These are phyloP conservation scores for Sciurus vulgaris DNA, from an alignment of 2,797 vertebrate species.

Conservation along the genomic window DNA sequence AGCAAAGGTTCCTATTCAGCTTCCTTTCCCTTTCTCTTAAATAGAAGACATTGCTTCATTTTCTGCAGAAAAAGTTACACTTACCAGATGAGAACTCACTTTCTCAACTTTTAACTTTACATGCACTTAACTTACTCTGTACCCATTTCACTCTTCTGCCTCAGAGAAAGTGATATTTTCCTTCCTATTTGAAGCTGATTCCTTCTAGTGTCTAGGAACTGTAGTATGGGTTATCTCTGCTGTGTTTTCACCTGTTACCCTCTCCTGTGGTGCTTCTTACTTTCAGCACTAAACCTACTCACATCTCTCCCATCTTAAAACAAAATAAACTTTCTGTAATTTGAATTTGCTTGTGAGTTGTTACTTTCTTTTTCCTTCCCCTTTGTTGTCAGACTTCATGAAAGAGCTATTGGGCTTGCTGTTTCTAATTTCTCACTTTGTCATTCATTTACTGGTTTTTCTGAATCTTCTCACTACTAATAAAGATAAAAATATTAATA, in stretches of 20 bases:
- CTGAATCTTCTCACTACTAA: not conserved
- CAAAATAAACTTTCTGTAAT: not conserved
- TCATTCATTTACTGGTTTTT: not conserved
- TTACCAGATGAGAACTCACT: not conserved
- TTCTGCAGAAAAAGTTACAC: not conserved
- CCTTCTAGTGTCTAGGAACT: not conserved
- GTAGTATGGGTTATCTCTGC: not conserved
- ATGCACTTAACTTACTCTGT: not conserved
- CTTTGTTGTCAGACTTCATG: not conserved
- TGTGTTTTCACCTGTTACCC: not conserved
- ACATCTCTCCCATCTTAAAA: not conserved
- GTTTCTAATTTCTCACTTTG: not conserved
- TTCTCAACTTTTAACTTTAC: not conserved
- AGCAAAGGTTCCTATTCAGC: not conserved
- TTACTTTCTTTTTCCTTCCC: not conserved
- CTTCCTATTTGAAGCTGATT: not conserved
- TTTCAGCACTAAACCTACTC: not conserved
- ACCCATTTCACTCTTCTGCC: not conserved
- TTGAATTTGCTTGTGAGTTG: not conserved
- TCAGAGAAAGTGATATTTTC: not conserved
- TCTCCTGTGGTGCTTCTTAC: not conserved
- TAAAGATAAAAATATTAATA: not conserved
- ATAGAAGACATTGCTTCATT: not conserved
- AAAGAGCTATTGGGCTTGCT: not conserved
- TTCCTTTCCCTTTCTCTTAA: slow-evolving; percentile 5